phyloP scores from a whole-genome alignment of 1,140 invertebrate genomes.

The Orchesella cincta region DNA sequence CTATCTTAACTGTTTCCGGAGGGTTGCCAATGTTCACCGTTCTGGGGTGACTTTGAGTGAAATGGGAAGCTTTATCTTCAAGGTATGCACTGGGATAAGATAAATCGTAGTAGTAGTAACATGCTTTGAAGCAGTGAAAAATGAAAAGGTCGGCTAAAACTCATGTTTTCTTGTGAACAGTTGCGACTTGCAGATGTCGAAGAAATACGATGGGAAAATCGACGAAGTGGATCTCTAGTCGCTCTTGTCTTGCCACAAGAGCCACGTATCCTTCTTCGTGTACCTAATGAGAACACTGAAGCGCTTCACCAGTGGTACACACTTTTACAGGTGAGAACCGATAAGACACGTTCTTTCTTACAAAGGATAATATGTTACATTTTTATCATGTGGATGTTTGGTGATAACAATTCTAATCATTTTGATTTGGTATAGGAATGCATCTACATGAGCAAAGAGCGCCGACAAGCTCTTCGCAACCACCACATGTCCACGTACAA shows the following conservation, averaged over 20 bases:
- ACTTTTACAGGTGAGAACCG: background rate
- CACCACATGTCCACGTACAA: conserved; percentile 14
- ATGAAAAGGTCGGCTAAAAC: background rate
- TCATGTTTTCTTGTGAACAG: background rate
- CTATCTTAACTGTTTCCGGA: conserved; percentile 70
- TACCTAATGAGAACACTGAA: conserved; percentile 22
- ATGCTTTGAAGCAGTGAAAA: no score
- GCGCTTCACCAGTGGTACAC: conserved; percentile 29
- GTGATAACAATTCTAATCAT: background rate
- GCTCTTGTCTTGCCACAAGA: conserved; percentile 26
- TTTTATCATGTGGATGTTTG: background rate
- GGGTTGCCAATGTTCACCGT: conserved; percentile 56
- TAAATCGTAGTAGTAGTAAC: no score
- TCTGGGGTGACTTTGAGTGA: conserved; percentile 66
- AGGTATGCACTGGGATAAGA: conserved; percentile 50
- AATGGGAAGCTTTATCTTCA: conserved; percentile 72
- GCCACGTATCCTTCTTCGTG: conserved; percentile 20
- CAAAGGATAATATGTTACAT: background rate
- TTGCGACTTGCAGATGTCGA: conserved; percentile 24
- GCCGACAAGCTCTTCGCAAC: conserved; percentile 24
- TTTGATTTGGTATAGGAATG: conserved; percentile 12
- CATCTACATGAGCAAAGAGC: conserved; percentile 31
- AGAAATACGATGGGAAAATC: conserved; percentile 25
- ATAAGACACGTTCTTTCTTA: background rate
- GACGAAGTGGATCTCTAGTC: conserved; percentile 26